Evolutionary conservation across 2,113 vertebrate genomes (phyloP).

Genomic region (Pituophis catenifer): DNA sequence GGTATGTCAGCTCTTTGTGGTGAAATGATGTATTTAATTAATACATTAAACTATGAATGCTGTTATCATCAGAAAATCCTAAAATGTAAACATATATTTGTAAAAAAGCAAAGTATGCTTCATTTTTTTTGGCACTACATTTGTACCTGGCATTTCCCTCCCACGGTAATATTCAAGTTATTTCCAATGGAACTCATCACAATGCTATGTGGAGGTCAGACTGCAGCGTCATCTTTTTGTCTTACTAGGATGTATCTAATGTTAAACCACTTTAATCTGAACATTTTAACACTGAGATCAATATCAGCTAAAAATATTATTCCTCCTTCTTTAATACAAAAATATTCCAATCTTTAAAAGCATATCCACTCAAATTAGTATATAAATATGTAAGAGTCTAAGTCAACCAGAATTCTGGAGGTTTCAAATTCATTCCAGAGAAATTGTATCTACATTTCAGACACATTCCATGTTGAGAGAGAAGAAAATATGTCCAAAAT

Average conservation of each 20-base stretch:
- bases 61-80: not conserved
- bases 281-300: not conserved
- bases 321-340: not conserved
- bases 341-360: not conserved
- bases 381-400: not conserved
- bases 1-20: not conserved
- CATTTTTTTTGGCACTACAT: not conserved
- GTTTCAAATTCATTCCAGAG: not conserved
- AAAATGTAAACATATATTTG: rapidly evolving
- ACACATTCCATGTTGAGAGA: not conserved
- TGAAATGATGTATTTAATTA: not conserved
- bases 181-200: not conserved
- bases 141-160: not conserved
- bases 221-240: not conserved
- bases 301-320: not conserved
- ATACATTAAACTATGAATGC: not conserved
- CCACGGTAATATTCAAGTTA: not conserved
- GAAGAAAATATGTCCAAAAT: not conserved
- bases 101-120: not conserved
- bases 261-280: not conserved
- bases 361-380: not conserved
- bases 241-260: not conserved
- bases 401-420: not conserved
- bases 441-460: too few species aligned
- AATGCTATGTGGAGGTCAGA: not conserved